A percentile compares a stretch with the other conserved stretches of the same genome.
phyloP scores from a whole-genome alignment of 1,140 invertebrate species.

The Sesamia nonagrioides region DNA sequence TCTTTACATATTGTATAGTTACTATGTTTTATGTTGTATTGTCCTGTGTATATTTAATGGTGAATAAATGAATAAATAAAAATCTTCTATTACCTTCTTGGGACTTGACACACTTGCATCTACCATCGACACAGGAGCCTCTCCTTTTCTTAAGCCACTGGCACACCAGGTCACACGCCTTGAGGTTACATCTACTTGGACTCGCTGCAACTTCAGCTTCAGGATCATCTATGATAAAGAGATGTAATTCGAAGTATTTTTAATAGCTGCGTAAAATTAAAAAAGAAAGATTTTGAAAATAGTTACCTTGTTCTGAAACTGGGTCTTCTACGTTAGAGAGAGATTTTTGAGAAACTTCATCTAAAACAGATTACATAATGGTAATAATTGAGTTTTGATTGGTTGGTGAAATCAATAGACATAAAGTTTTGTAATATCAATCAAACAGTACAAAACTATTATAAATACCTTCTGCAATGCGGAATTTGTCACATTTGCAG shows the following conservation, averaged over 20 bases:
- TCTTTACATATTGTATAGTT: too few relatives aligned
- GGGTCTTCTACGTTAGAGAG: too few relatives aligned
- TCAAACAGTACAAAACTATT: not conserved
- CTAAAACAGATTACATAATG: too few relatives aligned
- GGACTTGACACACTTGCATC: conserved; percentile 54
- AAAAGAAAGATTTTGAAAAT: too few relatives aligned
- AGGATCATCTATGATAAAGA: not conserved
- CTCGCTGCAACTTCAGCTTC: not conserved
- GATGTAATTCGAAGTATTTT: not conserved
- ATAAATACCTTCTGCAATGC: not conserved
- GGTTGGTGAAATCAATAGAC: too few relatives aligned
- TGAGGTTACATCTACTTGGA: not conserved
- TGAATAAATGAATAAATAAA: not conserved
- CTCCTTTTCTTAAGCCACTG: conserved; percentile 27
- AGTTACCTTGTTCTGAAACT: too few relatives aligned
- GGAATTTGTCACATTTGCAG: conserved; percentile 55
- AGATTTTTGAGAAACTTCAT: too few relatives aligned
- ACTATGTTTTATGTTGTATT: too few relatives aligned
- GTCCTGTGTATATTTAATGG: too few relatives aligned
- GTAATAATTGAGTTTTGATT: too few relatives aligned
- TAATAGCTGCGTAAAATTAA: too few relatives aligned
- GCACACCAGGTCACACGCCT: conserved; percentile 42
- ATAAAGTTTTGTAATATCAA: too few relatives aligned
- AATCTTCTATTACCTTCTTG: not conserved
- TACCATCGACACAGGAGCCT: conserved; percentile 44